Evolutionary conservation across 2,888 invertebrate species (phyloP), one percentile per base, ranked within the genome.

Genomic region (Lycocerus yunnanus): DNA sequence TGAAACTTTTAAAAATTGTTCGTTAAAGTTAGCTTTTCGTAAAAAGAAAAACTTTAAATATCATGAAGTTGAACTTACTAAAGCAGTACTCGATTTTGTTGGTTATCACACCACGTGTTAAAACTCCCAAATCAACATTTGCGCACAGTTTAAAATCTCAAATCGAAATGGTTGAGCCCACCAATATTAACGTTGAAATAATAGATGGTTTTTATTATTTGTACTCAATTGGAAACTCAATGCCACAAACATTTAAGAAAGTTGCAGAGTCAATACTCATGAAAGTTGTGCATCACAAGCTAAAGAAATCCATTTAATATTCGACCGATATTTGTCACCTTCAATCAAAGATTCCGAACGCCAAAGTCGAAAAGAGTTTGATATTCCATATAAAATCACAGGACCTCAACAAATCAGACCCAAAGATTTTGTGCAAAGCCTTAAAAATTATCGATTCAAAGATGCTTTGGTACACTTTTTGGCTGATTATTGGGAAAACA

Each of bases 401-500:
- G 82, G 83, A 74, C 81, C 82, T 77, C 77, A 72, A 67, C 83
- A 85, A 80, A 75, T 58, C 5, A 80, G 81, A 78, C 84, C 84
- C 11, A 79, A 24, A 21, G 78, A 81, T 80, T 83, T 84, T 80
- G 76, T 79, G 20, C 69, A 75, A 79, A 80, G 78, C 69, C 77
- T 84, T 11, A 82, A 81, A 78, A 84, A 84, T 79, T 80, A 73
- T 75, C 76, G 79, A 67, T 83, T 84, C 61, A 83, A 84, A 81
- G 82, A 83, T 66, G 81, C 81, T 63, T 61, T 84, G 72, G 81
- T 84, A 60, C 72, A 76, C 18, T 83, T 83, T 74, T 76, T 83
- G 70, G 78, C 78, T 80, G 63, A 72, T 73, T 75, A 84, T 72
- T 84, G 83, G 82, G 74, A 74, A 58, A 77, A 74, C 70, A 67